Percentiles rank a stretch among this genome's conserved stretches.
Evolutionary conservation across 2,113 vertebrate species (phyloP).

Genomic region (Burhinus oedicnemus): DNA sequence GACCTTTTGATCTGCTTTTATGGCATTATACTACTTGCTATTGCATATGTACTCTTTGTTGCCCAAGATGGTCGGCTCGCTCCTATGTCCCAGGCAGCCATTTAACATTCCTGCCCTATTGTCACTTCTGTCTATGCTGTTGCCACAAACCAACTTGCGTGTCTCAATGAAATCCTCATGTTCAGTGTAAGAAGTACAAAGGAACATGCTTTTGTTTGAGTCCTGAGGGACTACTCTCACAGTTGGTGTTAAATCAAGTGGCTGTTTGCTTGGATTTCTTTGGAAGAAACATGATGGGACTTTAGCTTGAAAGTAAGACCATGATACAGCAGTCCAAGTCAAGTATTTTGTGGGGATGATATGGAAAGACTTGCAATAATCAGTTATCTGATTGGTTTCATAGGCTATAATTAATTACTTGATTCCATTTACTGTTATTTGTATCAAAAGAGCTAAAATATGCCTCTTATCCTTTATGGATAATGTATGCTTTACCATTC

Average conservation of each 20-base stretch:
- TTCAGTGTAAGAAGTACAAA: background rate
- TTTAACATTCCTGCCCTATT: background rate
- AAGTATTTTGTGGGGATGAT: background rate
- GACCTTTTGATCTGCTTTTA: background rate
- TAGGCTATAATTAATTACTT: background rate
- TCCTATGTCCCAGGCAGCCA: background rate
- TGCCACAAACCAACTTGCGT: background rate
- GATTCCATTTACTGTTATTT: background rate
- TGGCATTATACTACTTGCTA: background rate
- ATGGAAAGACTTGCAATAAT: background rate
- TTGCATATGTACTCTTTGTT: rapidly evolving
- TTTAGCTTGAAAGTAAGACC: background rate
- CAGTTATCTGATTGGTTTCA: background rate
- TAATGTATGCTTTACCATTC: background rate
- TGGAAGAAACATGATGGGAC: background rate
- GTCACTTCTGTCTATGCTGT: background rate
- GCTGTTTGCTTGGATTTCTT: background rate
- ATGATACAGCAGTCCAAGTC: rapidly evolving
- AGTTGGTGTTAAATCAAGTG: background rate
- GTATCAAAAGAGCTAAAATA: background rate
- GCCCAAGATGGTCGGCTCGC: background rate
- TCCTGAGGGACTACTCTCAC: background rate
- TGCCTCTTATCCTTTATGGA: background rate
- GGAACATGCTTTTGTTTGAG: background rate
- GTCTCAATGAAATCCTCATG: background rate